Evolutionary conservation across 1,140 invertebrate genomes (phyloP).

Genomic region (Portunus trituberculatus): DNA sequence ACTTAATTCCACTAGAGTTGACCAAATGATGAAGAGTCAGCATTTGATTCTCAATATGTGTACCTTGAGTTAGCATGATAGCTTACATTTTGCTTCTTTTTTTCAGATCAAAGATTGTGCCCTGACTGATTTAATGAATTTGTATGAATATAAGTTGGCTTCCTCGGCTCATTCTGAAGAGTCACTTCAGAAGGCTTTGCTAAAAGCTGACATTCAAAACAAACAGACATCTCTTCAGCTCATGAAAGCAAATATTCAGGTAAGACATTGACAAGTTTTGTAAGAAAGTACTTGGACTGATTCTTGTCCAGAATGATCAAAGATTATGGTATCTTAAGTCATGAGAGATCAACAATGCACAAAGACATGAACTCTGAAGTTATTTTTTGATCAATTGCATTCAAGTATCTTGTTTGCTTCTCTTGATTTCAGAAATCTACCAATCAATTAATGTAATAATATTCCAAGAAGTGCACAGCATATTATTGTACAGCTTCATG

Average conservation of each 20-base stretch:
- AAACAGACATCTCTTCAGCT: conserved; percentile 49
- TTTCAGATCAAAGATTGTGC: conserved; percentile 81
- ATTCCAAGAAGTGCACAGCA: too few relatives aligned
- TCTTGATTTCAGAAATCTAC: too few relatives aligned
- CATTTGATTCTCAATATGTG: too few relatives aligned
- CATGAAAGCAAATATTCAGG: conserved; percentile 62
- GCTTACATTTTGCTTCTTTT: background rate
- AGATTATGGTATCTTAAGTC: too few relatives aligned
- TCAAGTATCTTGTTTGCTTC: background rate
- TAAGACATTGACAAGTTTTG: background rate
- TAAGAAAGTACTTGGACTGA: too few relatives aligned
- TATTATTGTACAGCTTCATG: too few relatives aligned
- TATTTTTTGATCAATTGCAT: background rate
- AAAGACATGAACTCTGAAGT: background rate
- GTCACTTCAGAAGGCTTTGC: conserved; percentile 82
- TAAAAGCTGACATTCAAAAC: conserved; percentile 80
- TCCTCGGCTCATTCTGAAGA: conserved; percentile 82
- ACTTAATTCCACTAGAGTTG: too few relatives aligned
- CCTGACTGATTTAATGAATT: conserved; percentile 86
- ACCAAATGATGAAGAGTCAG: too few relatives aligned
- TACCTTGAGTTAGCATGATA: too few relatives aligned
- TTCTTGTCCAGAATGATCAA: too few relatives aligned
- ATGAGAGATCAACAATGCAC: too few relatives aligned
- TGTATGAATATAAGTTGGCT: conserved; percentile 86
- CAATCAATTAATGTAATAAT: too few relatives aligned